A percentile compares a stretch with the other conserved stretches of the same genome.
These are phyloP conservation scores for Myioborus melanocephalus DNA, from an alignment of 2,797 vertebrate species.

Conservation along the genomic window DNA sequence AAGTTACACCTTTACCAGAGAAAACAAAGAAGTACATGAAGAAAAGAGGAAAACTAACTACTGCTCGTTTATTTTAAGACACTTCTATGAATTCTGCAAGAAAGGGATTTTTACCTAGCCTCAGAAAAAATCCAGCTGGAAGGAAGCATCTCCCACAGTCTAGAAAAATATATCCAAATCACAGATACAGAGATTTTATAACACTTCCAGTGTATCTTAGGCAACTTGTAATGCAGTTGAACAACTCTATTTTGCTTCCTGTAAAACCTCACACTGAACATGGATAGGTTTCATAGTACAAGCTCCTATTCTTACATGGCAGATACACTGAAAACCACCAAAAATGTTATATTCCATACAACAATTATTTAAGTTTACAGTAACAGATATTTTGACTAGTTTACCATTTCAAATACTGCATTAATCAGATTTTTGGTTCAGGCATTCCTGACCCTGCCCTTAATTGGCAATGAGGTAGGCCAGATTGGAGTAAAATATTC, in stretches of 20 bases:
- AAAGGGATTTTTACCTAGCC: neutral
- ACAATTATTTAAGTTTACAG: conserved; percentile 24
- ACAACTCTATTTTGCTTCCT: neutral
- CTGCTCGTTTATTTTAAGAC: neutral
- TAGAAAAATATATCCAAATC: neutral
- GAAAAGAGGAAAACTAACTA: neutral
- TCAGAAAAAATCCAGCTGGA: neutral
- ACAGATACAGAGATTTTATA: neutral
- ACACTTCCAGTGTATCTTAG: neutral
- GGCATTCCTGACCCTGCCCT: conserved; percentile 23
- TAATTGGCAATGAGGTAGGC: conserved; percentile 39
- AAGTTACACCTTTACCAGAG: neutral
- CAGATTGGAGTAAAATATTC: conserved; percentile 59
- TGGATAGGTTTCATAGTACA: neutral
- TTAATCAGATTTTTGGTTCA: conserved; percentile 62
- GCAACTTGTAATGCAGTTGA: neutral
- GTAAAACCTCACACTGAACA: neutral
- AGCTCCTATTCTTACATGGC: neutral
- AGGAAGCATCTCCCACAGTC: neutral
- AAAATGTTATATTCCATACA: neutral
- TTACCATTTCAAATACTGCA: conserved; percentile 35
- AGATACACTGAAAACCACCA: neutral
- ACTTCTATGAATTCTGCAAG: neutral
- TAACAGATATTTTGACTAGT: conserved; percentile 27
- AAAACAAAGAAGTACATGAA: neutral